Conservation (phyloP, 2,888 invertebrate species). For the Beris morrisii region DNA sequence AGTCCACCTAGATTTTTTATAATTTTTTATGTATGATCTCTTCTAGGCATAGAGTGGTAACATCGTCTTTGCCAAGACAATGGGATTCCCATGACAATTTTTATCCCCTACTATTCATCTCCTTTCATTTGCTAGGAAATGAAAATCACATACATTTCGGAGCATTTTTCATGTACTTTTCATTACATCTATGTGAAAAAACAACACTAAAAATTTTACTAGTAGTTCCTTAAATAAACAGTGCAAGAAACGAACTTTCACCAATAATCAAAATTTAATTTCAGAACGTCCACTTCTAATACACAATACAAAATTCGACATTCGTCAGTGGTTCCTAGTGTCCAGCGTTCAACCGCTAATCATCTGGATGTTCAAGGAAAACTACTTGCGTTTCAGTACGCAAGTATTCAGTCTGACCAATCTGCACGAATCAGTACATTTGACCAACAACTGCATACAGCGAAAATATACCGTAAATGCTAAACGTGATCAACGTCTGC, state of each 20-base stretch:
- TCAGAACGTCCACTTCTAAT: slow-evolving; percentile 84
- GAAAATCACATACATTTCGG: no score
- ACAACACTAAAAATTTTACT: no score
- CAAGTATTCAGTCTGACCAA: slow-evolving; percentile 83
- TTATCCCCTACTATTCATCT: no score
- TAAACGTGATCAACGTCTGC: slow-evolving; percentile 73
- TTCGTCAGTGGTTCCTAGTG: slow-evolving; percentile 92
- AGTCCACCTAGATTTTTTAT: slow-evolving; percentile 41
- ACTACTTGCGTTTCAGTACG: slow-evolving; percentile 89
- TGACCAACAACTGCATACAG: slow-evolving; percentile 93
- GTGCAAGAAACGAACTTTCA: background rate
- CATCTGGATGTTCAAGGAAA: slow-evolving; percentile 92
- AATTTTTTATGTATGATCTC: background rate
- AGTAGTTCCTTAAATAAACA: background rate
- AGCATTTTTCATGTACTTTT: background rate
- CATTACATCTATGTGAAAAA: no score
- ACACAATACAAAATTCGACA: slow-evolving; percentile 91
- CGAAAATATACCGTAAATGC: slow-evolving; percentile 75
- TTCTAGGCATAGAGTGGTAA: no score
- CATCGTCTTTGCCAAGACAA: no score
- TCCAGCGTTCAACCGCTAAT: slow-evolving; percentile 88
- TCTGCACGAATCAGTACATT: slow-evolving; percentile 89
- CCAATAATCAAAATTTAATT: no score
- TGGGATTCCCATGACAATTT: no score
- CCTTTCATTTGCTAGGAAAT: no score